Percentiles rank a stretch among this genome's conserved stretches.
Evolutionary conservation across 1,140 invertebrate species (phyloP).

Genomic region (Polypedilum pembai): DNA sequence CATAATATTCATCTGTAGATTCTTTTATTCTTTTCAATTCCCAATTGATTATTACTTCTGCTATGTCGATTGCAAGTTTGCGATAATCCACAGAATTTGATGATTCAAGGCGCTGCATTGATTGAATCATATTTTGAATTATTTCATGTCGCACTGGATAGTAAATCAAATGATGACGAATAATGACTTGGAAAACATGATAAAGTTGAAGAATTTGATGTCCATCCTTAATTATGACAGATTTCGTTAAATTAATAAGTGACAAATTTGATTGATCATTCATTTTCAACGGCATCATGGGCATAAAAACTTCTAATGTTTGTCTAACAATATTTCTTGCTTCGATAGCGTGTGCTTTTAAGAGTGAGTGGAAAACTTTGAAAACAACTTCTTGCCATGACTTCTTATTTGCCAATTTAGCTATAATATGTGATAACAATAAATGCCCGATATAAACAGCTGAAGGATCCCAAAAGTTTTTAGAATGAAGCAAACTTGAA

Average conservation of each 20-base stretch:
- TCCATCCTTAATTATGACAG: constrained; percentile 96
- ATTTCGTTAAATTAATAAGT: constrained; percentile 97
- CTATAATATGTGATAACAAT: constrained; percentile 94
- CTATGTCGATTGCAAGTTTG: constrained; percentile 89
- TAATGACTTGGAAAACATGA: constrained; percentile 90
- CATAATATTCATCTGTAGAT: constrained; percentile 32
- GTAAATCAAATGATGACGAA: constrained; percentile 92
- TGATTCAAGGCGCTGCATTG: constrained; percentile 87
- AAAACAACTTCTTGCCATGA: constrained; percentile 73
- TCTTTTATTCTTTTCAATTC: constrained; percentile 62
- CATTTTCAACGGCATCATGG: constrained; percentile 91
- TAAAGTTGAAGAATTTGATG: constrained; percentile 91
- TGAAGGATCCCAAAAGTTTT: constrained; percentile 92
- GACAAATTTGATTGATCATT: constrained; percentile 95
- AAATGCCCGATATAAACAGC: constrained; percentile 96
- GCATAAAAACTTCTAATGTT: constrained; percentile 92
- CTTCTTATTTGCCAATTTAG: constrained; percentile 96
- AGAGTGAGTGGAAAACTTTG: constrained; percentile 91
- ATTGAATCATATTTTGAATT: constrained; percentile 89
- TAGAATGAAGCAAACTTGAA: constrained; percentile 85
- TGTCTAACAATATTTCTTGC: constrained; percentile 86
- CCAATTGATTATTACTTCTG: constrained; percentile 97
- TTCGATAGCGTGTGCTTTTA: constrained; percentile 93
- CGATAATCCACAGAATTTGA: constrained; percentile 85
- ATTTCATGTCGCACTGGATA: constrained; percentile 92